Evolutionary conservation across 1,140 invertebrate species (phyloP), one percentile per base, ranked within the genome.

Genomic region (Himalopsyche phryganea): DNA sequence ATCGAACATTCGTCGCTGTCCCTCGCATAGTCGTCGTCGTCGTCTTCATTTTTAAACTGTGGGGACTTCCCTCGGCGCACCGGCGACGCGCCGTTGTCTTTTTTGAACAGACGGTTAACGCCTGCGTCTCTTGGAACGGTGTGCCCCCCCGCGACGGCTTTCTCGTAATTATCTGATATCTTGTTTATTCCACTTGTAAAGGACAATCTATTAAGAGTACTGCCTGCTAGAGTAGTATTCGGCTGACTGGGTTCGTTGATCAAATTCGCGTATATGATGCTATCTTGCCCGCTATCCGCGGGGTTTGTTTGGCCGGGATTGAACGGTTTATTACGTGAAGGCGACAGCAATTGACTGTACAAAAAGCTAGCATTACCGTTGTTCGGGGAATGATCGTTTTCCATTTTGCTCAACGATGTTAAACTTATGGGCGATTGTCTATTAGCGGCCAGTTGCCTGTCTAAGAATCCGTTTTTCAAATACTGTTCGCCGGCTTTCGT

Each of bases 1-100:
- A 78, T 79, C 62, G 77, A 79, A 66, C 81, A 83, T 57, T 83
- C 82, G 64, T 83, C 81, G 65, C 80, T 82, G 61, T 83, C 81
- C 6, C 77, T 73, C 17, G 81, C 81, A 64, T 81, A 79, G 57
- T 81, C 79, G 33, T 79, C 74, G 4, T 79, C 77, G n/a, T 78
- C 79, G 5, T 76, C 71, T 14, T 69, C 60, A 71, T 72, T 52
- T 13, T 53, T 60, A 7, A 44, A 36, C 18, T 54, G 47, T 14
- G 32, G 18, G 14, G 19, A 14, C 50, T 60, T 64, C 46, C 44
- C 36, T 28, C 33, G 42, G 17, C 36, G 35, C 33, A 50, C 59
- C 13, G 32, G 41, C 11, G 38, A 45, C 1, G 17, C 11, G 5
- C n/a, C 42, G 40, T 71, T 69, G 10, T 77, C 76, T 58, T 76